A percentile compares a stretch with the other conserved stretches of the same genome.
These are phyloP conservation scores for Ctenoplectra terminalis DNA, from an alignment of 1,140 invertebrate species.

Conservation along the genomic window DNA sequence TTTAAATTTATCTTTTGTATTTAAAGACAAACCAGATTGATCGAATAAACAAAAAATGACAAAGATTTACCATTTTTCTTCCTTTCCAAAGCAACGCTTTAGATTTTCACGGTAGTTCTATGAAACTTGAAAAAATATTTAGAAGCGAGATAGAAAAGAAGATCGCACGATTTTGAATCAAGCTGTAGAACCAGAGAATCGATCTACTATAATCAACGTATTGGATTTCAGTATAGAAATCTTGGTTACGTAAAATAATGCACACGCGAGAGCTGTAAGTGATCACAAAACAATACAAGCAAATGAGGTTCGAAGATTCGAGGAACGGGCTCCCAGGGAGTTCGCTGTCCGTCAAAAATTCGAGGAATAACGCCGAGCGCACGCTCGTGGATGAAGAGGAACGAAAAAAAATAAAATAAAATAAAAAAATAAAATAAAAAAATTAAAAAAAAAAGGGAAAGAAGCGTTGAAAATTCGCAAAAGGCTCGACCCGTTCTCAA, in stretches of 20 bases:
- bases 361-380: background rate
- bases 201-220: slow-evolving; percentile 42
- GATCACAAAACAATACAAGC: slow-evolving; percentile 35
- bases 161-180: background rate
- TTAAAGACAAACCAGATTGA: background rate
- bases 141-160: background rate
- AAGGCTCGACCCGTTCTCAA: slow-evolving; percentile 15
- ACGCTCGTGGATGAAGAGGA: background rate
- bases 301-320: slow-evolving; percentile 16
- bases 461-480: slow-evolving; percentile 1
- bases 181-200: background rate
- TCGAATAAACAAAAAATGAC: no score
- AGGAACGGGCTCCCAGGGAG: slow-evolving; percentile 18
- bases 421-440: no score
- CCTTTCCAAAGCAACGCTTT: no score
- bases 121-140: no score
- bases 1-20: no score
- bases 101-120: no score
- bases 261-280: slow-evolving; percentile 1
- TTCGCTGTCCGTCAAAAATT: no score
- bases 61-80: no score
- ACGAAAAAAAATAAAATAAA: no score
- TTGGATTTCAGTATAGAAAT: slow-evolving; percentile 40
- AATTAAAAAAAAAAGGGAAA: no score
- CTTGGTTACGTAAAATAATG: slow-evolving; percentile 51